Evolutionary conservation across 1,140 invertebrate species (phyloP), one percentile per base, ranked within the genome.

Genomic region (Pseudomyrmex sp.): DNA sequence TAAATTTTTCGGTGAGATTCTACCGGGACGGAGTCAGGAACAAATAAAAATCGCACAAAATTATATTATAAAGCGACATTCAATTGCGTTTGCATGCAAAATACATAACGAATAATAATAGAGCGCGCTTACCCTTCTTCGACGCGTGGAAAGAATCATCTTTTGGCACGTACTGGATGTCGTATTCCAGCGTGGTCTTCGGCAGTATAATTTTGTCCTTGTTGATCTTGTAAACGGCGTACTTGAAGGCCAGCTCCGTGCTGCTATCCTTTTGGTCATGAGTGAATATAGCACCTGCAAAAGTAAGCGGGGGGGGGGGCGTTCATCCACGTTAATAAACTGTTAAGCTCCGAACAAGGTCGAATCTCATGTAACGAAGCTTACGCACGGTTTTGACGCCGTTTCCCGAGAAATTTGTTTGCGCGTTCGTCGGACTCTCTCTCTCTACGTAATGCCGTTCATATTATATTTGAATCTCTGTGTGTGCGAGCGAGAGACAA

Each of bases 91-190:
- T 35, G 0, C 44, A 20, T 50, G 23, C 15, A 13, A 48, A 26
- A 69, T 50, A 26, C 1, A 20, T 1, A 69, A 54, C 20, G 4
- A 13, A 5, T 56, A 56, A 13, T 56, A 68, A 68, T n/a, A n/a
- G 5, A 5, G 1, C 10, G 1, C 10, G 84, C 88, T 91, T 89
- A 96, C 96, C 96, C 94, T 96, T 96, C 88, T 96, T 97, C 15
- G 96, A 95, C 54, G 96, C 95, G 65, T 95, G 95, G 91, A 97
- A 97, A 56, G 95, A 96, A 91, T 97, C 96, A 89, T 96, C 96
- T 90, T 94, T 94, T 72, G 95, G 95, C 84, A 96, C 96, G 88
- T 96, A 96, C 88, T 96, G 95, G 66, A 96, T 96, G 86, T 96
- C 96, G 86, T 96, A 96, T 54, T 95, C 93, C 61, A 97, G 93